Conservation (phyloP, 2,888 invertebrate species). For the Helleia helle region DNA sequence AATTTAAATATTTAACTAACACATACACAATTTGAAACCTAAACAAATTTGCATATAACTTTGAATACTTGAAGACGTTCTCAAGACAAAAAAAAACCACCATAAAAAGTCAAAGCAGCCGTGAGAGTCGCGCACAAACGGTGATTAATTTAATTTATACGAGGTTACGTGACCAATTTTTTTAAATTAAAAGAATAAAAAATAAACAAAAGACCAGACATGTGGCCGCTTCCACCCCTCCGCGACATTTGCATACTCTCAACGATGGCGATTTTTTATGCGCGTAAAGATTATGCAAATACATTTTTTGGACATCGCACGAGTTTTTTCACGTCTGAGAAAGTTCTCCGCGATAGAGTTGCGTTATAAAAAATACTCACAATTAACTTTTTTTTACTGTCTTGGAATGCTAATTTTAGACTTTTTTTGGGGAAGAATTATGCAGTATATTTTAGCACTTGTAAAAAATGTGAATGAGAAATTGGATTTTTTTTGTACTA, state of each 20-base stretch:
- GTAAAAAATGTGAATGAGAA: neutral
- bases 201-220: conserved; percentile 28
- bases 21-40: no score
- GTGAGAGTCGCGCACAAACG: conserved; percentile 62
- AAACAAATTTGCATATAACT: conserved; percentile 3
- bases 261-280: conserved; percentile 59
- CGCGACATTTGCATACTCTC: conserved; percentile 50
- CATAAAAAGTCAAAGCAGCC: conserved; percentile 41
- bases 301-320: conserved; percentile 58
- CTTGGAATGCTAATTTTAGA: conserved; percentile 8
- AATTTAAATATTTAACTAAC: no score
- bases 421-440: neutral
- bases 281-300: conserved; percentile 59
- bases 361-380: conserved; percentile 17
- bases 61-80: conserved; percentile 16
- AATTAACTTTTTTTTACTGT: conserved; percentile 15
- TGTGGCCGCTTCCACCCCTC: conserved; percentile 47
- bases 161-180: conserved; percentile 61
- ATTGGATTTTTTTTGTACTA: no score
- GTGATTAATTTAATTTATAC: conserved; percentile 36
- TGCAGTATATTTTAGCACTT: neutral
- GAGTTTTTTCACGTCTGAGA: conserved; percentile 37
- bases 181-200: conserved; percentile 31
- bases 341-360: conserved; percentile 24
- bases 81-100: conserved; percentile 22